These are phyloP conservation scores for Montipora efflorescens DNA, from an alignment of 64 coral and sea anemone genomes.

Conservation along the genomic window DNA sequence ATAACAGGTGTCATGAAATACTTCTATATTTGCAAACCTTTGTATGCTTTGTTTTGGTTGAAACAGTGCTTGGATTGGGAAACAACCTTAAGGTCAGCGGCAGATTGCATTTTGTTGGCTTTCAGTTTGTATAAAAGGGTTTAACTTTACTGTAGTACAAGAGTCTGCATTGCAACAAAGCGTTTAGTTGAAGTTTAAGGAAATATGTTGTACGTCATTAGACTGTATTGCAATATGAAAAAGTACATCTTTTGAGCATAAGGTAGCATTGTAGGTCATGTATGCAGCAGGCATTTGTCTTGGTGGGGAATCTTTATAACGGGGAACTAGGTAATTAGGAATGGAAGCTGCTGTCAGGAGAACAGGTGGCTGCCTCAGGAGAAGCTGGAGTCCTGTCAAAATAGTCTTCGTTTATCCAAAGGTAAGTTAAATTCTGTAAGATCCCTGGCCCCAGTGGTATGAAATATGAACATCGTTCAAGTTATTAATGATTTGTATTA, in stretches of 20 bases:
- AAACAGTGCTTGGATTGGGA: background rate
- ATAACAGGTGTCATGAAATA: too few relatives aligned
- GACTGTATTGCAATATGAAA: too few relatives aligned
- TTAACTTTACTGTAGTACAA: too few relatives aligned
- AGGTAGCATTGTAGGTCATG: background rate
- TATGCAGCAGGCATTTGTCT: slow-evolving; percentile 32
- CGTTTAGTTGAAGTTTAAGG: too few relatives aligned
- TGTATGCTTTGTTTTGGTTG: background rate
- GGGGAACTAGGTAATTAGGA: too few relatives aligned
- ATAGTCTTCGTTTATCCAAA: background rate
- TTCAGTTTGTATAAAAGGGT: background rate
- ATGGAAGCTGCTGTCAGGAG: background rate
- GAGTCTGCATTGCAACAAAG: too few relatives aligned
- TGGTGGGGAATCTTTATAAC: too few relatives aligned
- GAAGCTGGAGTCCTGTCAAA: background rate
- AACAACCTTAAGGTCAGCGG: background rate
- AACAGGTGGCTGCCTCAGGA: background rate
- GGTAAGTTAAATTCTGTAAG: background rate
- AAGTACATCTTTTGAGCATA: too few relatives aligned
- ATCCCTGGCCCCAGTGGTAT: background rate
- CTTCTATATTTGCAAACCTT: background rate
- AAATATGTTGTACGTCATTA: too few relatives aligned
- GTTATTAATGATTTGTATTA: too few relatives aligned
- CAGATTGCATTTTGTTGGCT: background rate
- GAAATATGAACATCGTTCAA: background rate